These are phyloP conservation scores for Chlorocebus sabaeus DNA, from an alignment of 2,113 vertebrate species.

Conservation along the genomic window DNA sequence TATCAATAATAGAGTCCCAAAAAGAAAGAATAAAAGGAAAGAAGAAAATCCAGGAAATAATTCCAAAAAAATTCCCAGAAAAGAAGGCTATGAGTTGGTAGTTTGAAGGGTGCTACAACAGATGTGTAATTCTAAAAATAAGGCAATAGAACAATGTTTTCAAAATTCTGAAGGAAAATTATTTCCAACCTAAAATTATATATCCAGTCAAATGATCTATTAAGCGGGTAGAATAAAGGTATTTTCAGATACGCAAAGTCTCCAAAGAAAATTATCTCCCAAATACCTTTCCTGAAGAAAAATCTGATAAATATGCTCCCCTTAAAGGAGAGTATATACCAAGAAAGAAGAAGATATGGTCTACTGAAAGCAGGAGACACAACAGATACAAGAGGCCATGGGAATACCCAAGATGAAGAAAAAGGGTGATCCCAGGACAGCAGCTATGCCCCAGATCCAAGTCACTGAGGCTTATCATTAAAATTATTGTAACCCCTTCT, in stretches of 20 bases:
- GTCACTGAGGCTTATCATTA: background rate
- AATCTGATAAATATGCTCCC: background rate
- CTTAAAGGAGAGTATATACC: background rate
- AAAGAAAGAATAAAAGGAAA: background rate
- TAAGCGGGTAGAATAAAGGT: background rate
- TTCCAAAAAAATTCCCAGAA: background rate
- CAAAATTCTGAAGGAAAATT: background rate
- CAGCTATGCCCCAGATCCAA: background rate
- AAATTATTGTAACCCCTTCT: background rate
- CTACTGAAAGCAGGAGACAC: background rate
- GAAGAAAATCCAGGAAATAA: background rate
- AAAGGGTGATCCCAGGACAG: background rate
- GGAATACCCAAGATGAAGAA: background rate
- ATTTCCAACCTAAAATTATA: background rate
- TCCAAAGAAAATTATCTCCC: background rate
- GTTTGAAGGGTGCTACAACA: background rate
- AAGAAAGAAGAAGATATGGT: background rate
- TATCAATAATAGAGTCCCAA: background rate
- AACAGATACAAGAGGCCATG: background rate
- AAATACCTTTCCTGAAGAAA: background rate
- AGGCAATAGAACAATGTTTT: background rate
- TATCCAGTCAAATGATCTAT: background rate
- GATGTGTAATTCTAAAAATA: background rate
- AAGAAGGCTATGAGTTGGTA: background rate
- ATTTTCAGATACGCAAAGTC: background rate